These are phyloP conservation scores for Heterocephalus glaber DNA, from an alignment of 2,113 vertebrate species.

Conservation along the genomic window DNA sequence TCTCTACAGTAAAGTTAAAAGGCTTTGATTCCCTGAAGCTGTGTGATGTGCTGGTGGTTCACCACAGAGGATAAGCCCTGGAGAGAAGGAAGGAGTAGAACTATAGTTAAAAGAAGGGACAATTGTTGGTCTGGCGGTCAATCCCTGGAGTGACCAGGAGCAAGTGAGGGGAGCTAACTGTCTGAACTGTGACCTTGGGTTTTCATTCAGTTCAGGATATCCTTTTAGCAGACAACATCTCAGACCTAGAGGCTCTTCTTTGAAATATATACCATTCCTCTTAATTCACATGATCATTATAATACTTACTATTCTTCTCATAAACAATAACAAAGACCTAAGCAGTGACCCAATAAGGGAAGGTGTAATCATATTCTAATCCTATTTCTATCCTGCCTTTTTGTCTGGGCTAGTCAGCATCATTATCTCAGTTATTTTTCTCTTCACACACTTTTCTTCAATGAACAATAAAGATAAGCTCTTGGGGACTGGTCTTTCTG, in stretches of 20 bases:
- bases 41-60: neutral
- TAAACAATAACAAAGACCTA: neutral
- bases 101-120: neutral
- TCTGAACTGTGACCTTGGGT: neutral
- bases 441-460: conserved; percentile 21
- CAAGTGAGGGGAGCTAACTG: neutral
- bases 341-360: neutral
- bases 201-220: neutral
- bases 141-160: neutral
- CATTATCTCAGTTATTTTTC: neutral
- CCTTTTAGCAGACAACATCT: neutral
- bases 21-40: neutral
- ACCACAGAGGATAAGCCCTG: neutral
- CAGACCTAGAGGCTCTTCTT: neutral
- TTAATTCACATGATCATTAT: conserved; percentile 33
- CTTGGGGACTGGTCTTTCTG: neutral
- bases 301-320: neutral
- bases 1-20: neutral
- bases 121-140: neutral
- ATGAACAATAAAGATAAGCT: neutral
- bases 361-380: neutral
- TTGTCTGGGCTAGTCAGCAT: neutral
- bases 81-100: neutral
- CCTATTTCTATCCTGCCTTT: neutral
- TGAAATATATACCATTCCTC: neutral